Evolutionary conservation across 2,113 vertebrate species (phyloP).

Genomic region (Lepus timidus): DNA sequence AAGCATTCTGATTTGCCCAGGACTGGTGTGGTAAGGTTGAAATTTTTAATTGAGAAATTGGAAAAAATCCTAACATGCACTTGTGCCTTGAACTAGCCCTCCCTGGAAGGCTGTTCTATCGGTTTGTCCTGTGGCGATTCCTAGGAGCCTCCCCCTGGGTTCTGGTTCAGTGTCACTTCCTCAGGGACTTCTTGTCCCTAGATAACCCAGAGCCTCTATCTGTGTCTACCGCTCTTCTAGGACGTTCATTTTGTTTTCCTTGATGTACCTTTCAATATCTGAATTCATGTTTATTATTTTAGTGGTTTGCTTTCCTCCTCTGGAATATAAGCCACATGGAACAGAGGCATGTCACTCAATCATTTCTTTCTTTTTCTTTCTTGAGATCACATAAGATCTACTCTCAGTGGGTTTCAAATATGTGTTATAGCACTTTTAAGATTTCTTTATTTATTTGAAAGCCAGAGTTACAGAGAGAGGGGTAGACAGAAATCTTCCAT

Average conservation of each 20-base stretch:
- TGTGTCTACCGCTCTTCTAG: background rate
- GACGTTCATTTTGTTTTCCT: background rate
- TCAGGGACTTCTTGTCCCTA: background rate
- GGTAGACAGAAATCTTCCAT: no score
- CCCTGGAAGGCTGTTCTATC: background rate
- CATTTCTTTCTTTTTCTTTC: background rate
- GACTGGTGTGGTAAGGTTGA: background rate
- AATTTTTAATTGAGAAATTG: background rate
- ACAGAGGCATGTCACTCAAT: no score
- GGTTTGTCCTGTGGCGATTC: background rate
- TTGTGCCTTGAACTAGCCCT: background rate
- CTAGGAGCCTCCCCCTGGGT: background rate
- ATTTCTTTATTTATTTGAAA: no score
- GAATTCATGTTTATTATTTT: background rate
- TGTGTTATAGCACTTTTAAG: background rate
- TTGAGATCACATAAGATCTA: background rate
- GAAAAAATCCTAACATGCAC: background rate
- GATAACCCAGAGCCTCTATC: no score
- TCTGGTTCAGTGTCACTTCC: background rate
- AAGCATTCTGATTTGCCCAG: background rate
- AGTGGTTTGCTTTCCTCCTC: background rate
- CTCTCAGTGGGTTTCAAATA: background rate
- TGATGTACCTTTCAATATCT: background rate
- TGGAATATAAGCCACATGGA: background rate
- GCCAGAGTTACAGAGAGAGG: no score